Percentiles rank a stretch among this genome's conserved stretches.
phyloP scores from a whole-genome alignment of 2,113 vertebrate genomes.

The Gasterosteus nipponicus region DNA sequence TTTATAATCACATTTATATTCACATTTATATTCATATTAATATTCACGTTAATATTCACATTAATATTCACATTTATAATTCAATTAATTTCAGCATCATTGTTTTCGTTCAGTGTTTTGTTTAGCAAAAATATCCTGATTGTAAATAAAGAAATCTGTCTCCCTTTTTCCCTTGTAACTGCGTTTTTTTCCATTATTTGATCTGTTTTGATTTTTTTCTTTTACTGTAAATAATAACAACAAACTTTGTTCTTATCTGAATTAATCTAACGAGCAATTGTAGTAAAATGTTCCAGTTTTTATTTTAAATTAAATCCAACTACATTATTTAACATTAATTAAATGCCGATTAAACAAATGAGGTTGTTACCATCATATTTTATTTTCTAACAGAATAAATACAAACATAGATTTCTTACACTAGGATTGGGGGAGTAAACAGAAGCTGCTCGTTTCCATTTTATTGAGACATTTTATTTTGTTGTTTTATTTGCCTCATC shows the following conservation, averaged over 20 bases:
- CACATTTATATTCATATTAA: too few relatives aligned
- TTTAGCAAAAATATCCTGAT: not conserved
- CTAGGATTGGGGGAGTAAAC: too few relatives aligned
- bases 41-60: too few relatives aligned
- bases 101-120: not conserved
- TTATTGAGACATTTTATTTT: not conserved
- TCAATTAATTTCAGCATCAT: not conserved
- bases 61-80: not conserved
- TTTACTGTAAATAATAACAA: not conserved
- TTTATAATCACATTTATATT: not conserved
- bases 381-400: not conserved
- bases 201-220: not conserved
- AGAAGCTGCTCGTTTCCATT: too few relatives aligned
- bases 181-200: not conserved
- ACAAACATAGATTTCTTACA: too few relatives aligned
- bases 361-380: not conserved
- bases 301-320: not conserved
- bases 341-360: not conserved
- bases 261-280: not conserved
- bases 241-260: not conserved
- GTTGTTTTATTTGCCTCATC: slow-evolving; percentile 3
- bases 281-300: not conserved
- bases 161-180: not conserved
- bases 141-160: not conserved
- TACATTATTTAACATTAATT: not conserved